Evolutionary conservation across 2,113 vertebrate species (phyloP).

Genomic region (Pterocles burchelli): DNA sequence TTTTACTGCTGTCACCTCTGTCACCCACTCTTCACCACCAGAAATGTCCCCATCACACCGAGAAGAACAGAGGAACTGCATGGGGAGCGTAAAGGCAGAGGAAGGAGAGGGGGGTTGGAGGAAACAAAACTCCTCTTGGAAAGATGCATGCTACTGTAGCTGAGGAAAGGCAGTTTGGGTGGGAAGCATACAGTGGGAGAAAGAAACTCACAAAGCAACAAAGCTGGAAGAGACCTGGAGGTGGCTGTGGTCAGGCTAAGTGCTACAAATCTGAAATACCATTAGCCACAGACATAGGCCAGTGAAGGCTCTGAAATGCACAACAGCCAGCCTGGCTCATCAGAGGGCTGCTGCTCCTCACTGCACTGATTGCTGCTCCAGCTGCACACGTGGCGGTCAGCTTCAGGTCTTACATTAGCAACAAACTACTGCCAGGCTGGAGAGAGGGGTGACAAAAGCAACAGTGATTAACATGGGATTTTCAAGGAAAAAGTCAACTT

Average conservation of each 20-base stretch:
- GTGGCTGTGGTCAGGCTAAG: background rate
- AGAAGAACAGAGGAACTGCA: background rate
- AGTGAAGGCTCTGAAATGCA: background rate
- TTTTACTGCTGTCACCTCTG: fast-evolving
- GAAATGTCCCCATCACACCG: background rate
- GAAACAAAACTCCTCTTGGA: background rate
- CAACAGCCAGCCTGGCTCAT: background rate
- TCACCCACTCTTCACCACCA: background rate
- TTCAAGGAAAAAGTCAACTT: background rate
- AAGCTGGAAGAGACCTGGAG: background rate
- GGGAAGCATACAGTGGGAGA: background rate
- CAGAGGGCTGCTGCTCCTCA: background rate
- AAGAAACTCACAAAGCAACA: background rate
- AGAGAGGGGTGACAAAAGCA: background rate
- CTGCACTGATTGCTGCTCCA: background rate
- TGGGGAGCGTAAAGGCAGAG: background rate
- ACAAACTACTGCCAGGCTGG: background rate
- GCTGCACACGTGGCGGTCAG: fast-evolving
- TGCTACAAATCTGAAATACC: background rate
- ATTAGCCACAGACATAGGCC: fast-evolving
- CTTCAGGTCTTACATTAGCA: background rate
- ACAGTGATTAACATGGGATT: background rate
- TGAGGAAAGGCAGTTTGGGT: background rate
- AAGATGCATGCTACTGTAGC: background rate
- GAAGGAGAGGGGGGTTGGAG: background rate